Conservation (phyloP, 1,140 invertebrate species). For the Cryptotermes secundus region DNA sequence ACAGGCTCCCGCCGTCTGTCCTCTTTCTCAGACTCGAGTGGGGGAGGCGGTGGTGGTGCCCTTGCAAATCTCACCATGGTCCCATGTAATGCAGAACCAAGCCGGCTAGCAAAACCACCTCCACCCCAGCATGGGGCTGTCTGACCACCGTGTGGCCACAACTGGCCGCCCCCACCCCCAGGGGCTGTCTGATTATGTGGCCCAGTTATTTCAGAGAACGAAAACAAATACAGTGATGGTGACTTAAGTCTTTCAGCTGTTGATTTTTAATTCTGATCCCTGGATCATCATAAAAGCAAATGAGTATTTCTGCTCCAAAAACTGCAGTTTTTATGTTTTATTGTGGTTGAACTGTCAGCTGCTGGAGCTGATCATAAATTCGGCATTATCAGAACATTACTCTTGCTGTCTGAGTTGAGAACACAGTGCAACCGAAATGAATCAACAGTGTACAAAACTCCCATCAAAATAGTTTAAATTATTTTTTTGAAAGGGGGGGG, state of each 20-base stretch:
- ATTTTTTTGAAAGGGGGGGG: too few relatives aligned
- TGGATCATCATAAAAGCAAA: neutral
- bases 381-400: neutral
- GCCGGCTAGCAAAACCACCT: neutral
- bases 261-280: neutral
- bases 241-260: neutral
- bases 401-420: neutral
- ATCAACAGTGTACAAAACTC: neutral
- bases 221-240: neutral
- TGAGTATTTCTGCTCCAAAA: neutral
- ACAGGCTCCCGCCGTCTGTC: constrained; percentile 15
- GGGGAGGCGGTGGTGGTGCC: neutral
- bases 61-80: constrained; percentile 28
- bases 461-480: neutral
- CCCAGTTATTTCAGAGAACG: neutral
- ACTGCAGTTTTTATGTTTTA: neutral
- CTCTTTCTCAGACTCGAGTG: constrained; percentile 22
- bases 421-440: neutral
- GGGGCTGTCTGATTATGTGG: neutral
- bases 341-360: neutral
- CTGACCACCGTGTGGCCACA: constrained; percentile 1
- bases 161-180: constrained; percentile 13
- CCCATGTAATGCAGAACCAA: neutral
- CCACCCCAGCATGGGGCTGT: neutral
- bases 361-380: neutral